Base-by-base conservation (phyloP, 2,888 invertebrate genomes). In the Diloba caeruleocephala region DNA sequence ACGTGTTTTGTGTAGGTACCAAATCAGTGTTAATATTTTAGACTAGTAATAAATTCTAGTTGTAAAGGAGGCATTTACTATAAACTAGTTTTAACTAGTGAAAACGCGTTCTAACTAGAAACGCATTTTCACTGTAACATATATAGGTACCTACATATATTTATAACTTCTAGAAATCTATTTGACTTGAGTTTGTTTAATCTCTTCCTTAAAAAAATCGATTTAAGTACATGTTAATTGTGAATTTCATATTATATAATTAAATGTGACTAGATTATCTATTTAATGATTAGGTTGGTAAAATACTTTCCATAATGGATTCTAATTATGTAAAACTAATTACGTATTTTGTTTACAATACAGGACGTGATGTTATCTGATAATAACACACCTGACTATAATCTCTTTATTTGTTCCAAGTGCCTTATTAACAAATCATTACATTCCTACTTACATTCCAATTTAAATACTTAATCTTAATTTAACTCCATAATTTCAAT, bases 381-480 rank as follows among this genome's bases (percentile, higher is more conserved):
- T 69, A 54, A 43, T 45, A 60, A 71, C 58, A 66, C 60, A 69
- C 74, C 77, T 78, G 78, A 82, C 76, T 81, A 81, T 78, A 82
- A 84, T 85, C 82, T 87, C 80, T 84, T 79, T 89, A 90, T 91
- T 91, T 89, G 90, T 92, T 93, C 87, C 85, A 92, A 92, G 91
- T 93, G 92, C 92, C 92, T 92, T 92, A 92, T 81, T 88, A 90
- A 89, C 88, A 90, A 90, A 89, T 89, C 79, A 77, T 85, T 83
- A 81, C 88, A 92, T 90, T 90, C 88, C 88, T 86, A 85, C 71
- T 74, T 78, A 82, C 85, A 89, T 88, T 90, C 85, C 88, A 83
- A 75, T 75, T 63, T 60, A 10, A 44, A 54, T 41, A 32, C 21
- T 25, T 53, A 31, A 28, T 44, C 39, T 43, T 44, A 46, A 14